Percentiles rank a stretch among this genome's conserved stretches.
These are phyloP conservation scores for Ips nitidus DNA, from an alignment of 1,140 invertebrate genomes.

Conservation along the genomic window DNA sequence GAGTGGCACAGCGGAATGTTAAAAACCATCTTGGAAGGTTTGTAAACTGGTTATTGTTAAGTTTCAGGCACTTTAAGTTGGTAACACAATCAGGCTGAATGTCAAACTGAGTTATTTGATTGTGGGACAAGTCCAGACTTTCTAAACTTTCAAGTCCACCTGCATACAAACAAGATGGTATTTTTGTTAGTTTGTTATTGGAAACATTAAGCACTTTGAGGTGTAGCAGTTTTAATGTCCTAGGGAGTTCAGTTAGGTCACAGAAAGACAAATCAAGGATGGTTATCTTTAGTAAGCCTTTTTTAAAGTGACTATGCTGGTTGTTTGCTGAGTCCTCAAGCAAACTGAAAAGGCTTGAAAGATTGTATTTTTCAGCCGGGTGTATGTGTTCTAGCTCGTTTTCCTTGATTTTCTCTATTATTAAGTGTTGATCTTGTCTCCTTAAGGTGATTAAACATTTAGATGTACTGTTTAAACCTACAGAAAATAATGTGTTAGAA, in stretches of 20 bases:
- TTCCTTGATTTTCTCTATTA: too few species aligned
- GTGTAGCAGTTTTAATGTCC: conserved; percentile 3
- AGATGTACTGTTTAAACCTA: too few species aligned
- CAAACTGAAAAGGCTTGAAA: background rate
- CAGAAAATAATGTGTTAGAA: too few species aligned
- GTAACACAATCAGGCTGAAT: conserved; percentile 18
- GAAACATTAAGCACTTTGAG: conserved; percentile 25
- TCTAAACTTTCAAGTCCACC: conserved; percentile 8
- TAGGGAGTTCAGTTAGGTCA: conserved; percentile 19
- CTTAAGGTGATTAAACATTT: too few species aligned
- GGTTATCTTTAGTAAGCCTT: conserved; percentile 4
- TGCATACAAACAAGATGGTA: conserved; percentile 25
- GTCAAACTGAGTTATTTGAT: conserved; percentile 23
- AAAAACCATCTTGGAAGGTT: conserved; percentile 28
- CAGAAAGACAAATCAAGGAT: conserved; percentile 25
- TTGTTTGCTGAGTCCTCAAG: background rate
- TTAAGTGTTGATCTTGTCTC: too few species aligned
- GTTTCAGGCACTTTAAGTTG: conserved; percentile 13
- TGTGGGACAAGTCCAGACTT: conserved; percentile 24
- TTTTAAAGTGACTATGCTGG: background rate
- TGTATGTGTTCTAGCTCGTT: too few species aligned
- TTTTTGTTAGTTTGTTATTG: conserved; percentile 16
- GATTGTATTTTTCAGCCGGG: background rate
- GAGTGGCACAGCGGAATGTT: conserved; percentile 18
- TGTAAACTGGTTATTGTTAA: conserved; percentile 23